A percentile compares a stretch with the other conserved stretches of the same genome.
Evolutionary conservation across 1,140 invertebrate genomes (phyloP).

Genomic region (Drosophila nannoptera): DNA sequence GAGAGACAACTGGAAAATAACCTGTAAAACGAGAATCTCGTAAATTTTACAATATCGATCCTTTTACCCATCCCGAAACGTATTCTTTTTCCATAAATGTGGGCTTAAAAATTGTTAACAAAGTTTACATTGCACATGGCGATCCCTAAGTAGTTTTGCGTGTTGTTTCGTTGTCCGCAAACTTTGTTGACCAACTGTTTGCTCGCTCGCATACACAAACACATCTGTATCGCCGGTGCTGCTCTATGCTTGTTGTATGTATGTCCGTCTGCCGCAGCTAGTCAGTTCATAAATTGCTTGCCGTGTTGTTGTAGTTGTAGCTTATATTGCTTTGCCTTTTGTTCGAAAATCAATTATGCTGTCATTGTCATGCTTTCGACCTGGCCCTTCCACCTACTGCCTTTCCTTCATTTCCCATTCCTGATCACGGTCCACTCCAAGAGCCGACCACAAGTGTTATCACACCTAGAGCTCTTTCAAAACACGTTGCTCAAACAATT

Average conservation of each 20-base stretch:
- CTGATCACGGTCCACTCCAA: conserved; percentile 4
- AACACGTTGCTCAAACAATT: conserved; percentile 78
- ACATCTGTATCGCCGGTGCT: neutral
- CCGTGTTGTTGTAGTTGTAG: conserved; percentile 38
- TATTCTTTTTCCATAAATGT: conserved; percentile 23
- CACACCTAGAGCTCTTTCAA: conserved; percentile 73
- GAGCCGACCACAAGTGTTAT: conserved; percentile 66
- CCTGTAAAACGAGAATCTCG: neutral
- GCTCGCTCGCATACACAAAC: conserved; percentile 13
- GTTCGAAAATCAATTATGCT: conserved; percentile 77
- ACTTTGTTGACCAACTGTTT: conserved; percentile 59
- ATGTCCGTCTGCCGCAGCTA: conserved; percentile 6
- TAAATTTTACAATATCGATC: conserved; percentile 7
- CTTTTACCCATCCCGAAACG: neutral
- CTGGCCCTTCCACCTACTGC: conserved; percentile 24
- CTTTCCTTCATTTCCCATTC: neutral
- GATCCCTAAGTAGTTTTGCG: conserved; percentile 62
- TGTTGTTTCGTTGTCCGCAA: conserved; percentile 58
- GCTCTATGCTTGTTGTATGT: conserved; percentile 6
- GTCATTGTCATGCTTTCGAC: conserved; percentile 76
- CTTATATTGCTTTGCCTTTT: conserved; percentile 66
- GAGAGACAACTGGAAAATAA: neutral
- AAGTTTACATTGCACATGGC: conserved; percentile 57
- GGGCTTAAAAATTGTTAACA: conserved; percentile 52
- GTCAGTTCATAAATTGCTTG: conserved; percentile 68